Evolutionary conservation across 2,113 vertebrate genomes (phyloP).

Genomic region (Crotalus helleri): DNA sequence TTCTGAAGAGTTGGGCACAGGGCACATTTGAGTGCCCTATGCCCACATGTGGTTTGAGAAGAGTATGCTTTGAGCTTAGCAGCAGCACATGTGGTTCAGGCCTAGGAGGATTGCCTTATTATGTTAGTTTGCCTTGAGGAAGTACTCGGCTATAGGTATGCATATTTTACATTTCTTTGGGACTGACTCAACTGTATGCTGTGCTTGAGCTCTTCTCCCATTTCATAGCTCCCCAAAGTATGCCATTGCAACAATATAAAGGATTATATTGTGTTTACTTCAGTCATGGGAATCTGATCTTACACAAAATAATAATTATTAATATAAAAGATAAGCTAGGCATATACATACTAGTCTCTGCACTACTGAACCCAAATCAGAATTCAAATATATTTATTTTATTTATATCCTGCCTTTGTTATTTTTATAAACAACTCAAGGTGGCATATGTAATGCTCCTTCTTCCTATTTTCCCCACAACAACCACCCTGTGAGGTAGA

Average conservation of each 20-base stretch:
- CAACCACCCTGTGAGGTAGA: neutral
- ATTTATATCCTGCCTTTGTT: neutral
- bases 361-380: neutral
- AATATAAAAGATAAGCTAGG: neutral
- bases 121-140: neutral
- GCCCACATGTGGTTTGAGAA: no score
- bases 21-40: neutral
- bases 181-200: neutral
- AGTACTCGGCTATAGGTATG: neutral
- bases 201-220: neutral
- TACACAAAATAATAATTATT: neutral
- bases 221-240: neutral
- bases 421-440: neutral
- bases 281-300: neutral
- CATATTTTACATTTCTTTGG: neutral
- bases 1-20: neutral
- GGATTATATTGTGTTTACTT: neutral
- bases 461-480: neutral
- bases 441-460: neutral
- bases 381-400: neutral
- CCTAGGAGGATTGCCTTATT: neutral
- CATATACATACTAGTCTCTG: neutral
- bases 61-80: neutral
- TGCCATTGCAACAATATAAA: neutral
- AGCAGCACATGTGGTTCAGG: neutral